These are phyloP conservation scores for Dryobota labecula DNA, from an alignment of 2,888 invertebrate genomes.

Conservation along the genomic window DNA sequence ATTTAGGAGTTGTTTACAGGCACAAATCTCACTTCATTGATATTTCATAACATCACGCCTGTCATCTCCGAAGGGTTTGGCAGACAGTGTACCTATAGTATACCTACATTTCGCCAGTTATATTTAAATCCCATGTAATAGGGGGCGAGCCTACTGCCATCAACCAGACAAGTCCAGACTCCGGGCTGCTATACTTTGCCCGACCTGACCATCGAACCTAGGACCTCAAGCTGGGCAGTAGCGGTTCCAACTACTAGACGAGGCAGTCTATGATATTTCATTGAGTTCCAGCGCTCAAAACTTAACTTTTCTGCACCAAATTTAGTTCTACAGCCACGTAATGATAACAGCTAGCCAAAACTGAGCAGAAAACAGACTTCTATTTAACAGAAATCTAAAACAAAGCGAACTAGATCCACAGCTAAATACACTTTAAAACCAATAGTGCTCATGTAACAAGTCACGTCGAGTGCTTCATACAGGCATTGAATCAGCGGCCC, in stretches of 20 bases:
- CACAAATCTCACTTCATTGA: not conserved
- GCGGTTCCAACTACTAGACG: too few relatives aligned
- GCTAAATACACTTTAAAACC: slow-evolving; percentile 40
- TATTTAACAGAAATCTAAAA: slow-evolving; percentile 48
- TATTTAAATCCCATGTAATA: too few relatives aligned
- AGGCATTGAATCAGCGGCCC: slow-evolving; percentile 58
- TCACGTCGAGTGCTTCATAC: slow-evolving; percentile 54
- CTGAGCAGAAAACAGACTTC: slow-evolving; percentile 17
- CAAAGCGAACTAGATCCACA: slow-evolving; percentile 15
- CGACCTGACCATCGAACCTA: too few relatives aligned
- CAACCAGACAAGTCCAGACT: too few relatives aligned
- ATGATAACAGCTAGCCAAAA: slow-evolving; percentile 27
- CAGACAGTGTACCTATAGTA: too few relatives aligned
- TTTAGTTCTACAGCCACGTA: not conserved
- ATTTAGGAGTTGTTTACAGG: not conserved
- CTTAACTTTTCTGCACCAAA: not conserved
- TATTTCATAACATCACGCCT: too few relatives aligned
- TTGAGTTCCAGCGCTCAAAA: not conserved
- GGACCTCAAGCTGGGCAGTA: too few relatives aligned
- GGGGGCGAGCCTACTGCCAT: too few relatives aligned
- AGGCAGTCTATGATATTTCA: not conserved
- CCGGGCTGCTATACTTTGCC: too few relatives aligned
- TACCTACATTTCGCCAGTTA: too few relatives aligned
- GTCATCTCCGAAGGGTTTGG: too few relatives aligned
- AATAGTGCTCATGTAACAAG: slow-evolving; percentile 52